phyloP scores from a whole-genome alignment of 2,888 invertebrate genomes.

The Laothoe populi region DNA sequence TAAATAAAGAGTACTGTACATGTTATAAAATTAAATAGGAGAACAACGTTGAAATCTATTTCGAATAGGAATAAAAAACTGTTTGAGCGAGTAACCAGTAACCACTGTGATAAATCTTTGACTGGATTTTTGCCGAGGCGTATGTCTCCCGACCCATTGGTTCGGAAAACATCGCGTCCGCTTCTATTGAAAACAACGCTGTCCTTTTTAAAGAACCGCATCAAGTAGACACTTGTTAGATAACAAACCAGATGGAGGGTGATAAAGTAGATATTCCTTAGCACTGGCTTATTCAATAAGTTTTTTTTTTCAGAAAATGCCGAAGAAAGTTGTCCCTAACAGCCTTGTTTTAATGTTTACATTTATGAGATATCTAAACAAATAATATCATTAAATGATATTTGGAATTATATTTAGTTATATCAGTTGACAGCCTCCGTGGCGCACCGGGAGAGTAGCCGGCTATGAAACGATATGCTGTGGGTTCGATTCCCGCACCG shows the following conservation, averaged over 20 bases:
- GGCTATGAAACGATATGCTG: too few relatives aligned
- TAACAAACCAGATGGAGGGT: neutral
- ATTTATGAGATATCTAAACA: neutral
- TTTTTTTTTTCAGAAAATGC: too few relatives aligned
- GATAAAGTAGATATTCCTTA: too few relatives aligned
- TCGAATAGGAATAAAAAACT: constrained; percentile 23
- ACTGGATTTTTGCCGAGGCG: constrained; percentile 49
- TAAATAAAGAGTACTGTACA: too few relatives aligned
- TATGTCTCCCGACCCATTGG: constrained; percentile 43
- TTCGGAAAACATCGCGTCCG: constrained; percentile 43
- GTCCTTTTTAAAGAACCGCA: constrained; percentile 30
- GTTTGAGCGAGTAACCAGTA: constrained; percentile 38
- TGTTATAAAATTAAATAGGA: too few relatives aligned
- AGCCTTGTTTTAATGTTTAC: too few relatives aligned
- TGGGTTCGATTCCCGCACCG: too few relatives aligned
- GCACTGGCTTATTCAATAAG: too few relatives aligned
- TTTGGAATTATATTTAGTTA: neutral
- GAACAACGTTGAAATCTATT: neutral
- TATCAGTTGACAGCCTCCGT: neutral
- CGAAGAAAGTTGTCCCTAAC: too few relatives aligned
- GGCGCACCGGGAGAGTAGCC: too few relatives aligned
- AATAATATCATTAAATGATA: neutral
- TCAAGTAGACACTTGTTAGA: constrained; percentile 33
- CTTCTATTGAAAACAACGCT: constrained; percentile 14
- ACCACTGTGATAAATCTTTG: constrained; percentile 51